Base-by-base conservation (phyloP, 2,797 vertebrate species). In the Astyanax mexicanus region DNA sequence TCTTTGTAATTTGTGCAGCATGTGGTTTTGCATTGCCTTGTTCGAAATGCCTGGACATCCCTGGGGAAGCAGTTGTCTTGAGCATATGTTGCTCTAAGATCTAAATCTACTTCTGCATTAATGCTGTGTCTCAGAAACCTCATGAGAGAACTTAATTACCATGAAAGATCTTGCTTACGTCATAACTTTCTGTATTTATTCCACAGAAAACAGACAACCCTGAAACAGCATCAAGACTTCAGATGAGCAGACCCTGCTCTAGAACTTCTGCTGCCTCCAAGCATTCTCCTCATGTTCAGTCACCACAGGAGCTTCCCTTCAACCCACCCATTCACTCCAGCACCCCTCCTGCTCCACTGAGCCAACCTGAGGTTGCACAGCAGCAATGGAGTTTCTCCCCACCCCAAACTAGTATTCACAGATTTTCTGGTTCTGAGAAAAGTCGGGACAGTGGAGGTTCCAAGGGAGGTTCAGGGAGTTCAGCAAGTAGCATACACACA, bases 141-240 rank as follows among this genome's bases (percentile, higher is more conserved):
- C n/a, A n/a, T n/a, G n/a, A n/a, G n/a, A n/a, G n/a, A n/a, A n/a
- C n/a, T n/a, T n/a, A n/a, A n/a, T n/a, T n/a, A n/a, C n/a, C n/a
- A 19, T 19, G 57, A 62, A 6, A 4, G 21, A n/a, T n/a, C n/a
- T n/a, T n/a, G n/a, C n/a, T 10, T 32, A 5, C 29, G 2, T 4
- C 55, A 55, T 29, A 54, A 1, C 12, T 49, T 45, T n/a, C 21
- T 27, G 3, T 64, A 49, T 35, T 17, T 80, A n/a, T 69, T 74
- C 42, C 80, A 10, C 69, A 92, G 92, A 72, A 23, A 6, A 45
- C 17, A 29, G 37, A 11, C 1, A 1, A 32, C 40, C 21, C 23
- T 6, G 64, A 81, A 55, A 60, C 57, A 72, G 23, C 25, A 9
- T 54, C 77, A 12, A 19, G 42, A 62, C 60, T 9, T 45, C 69